Percentiles rank a stretch among this genome's conserved stretches.
Evolutionary conservation across 2,888 invertebrate species (phyloP).

Genomic region (Lucinisca nassula): DNA sequence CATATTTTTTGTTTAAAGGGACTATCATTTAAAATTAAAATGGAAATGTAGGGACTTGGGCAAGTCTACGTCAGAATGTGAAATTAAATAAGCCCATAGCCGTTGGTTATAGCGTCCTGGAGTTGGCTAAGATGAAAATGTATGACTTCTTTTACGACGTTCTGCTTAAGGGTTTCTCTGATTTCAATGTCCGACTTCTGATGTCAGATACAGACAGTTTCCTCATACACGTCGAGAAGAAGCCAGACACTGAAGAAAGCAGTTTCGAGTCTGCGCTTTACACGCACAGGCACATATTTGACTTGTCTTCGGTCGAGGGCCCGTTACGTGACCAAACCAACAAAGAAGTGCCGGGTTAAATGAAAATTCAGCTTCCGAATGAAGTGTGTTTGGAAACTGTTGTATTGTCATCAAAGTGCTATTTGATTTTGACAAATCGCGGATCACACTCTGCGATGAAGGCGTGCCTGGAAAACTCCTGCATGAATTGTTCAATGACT

Average conservation of each 20-base stretch:
- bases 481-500: neutral
- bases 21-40: no score
- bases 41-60: no score
- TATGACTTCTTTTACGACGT: conserved; percentile 15
- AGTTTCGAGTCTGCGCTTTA: neutral
- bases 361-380: neutral
- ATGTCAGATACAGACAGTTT: conserved; percentile 18
- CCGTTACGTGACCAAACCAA: neutral
- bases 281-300: conserved; percentile 9
- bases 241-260: neutral
- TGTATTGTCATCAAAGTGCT: conserved; percentile 9
- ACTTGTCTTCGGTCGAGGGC: neutral
- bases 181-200: neutral
- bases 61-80: no score
- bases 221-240: neutral
- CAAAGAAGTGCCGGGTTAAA: neutral
- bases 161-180: neutral
- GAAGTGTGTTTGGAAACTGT: neutral
- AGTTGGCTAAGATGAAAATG: neutral
- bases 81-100: conserved; percentile 18
- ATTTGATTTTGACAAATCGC: conserved; percentile 2
- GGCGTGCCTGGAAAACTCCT: neutral
- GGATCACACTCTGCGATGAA: neutral
- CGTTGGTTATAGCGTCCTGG: conserved; percentile 4
- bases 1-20: no score